phyloP scores from a whole-genome alignment of 2,113 vertebrate species.

The Channa argus region DNA sequence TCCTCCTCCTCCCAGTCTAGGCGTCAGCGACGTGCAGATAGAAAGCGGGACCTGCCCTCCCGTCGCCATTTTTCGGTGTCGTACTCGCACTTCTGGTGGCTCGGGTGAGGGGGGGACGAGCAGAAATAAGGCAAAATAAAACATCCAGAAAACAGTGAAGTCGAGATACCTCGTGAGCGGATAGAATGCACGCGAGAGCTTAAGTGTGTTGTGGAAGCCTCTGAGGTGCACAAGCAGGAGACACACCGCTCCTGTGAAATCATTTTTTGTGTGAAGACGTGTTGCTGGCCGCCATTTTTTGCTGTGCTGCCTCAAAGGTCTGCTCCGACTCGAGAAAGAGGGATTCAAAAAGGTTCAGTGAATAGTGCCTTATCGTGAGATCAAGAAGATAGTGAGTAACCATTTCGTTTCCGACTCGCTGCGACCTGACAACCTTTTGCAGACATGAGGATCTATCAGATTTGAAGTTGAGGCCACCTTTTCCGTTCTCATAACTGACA shows the following conservation, averaged over 20 bases:
- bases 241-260: constrained; percentile 47
- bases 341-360: constrained; percentile 52
- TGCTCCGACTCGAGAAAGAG: constrained; percentile 63
- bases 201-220: background rate
- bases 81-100: constrained; percentile 58
- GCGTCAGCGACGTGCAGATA: constrained; percentile 72
- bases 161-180: constrained; percentile 12
- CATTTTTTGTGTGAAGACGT: constrained; percentile 80
- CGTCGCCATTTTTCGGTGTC: constrained; percentile 84
- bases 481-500: constrained; percentile 68
- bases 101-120: constrained; percentile 46
- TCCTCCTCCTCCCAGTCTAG: background rate
- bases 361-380: constrained; percentile 48
- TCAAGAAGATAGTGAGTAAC: constrained; percentile 23
- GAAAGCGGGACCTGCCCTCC: constrained; percentile 83
- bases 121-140: constrained; percentile 57
- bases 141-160: background rate
- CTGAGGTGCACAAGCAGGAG: constrained; percentile 58
- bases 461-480: constrained; percentile 60
- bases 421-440: constrained; percentile 2
- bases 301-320: constrained; percentile 77
- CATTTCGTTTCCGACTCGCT: constrained; percentile 8
- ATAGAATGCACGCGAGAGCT: constrained; percentile 23
- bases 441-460: constrained; percentile 67
- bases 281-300: constrained; percentile 86